Evolutionary conservation across 2,888 invertebrate genomes (phyloP), one percentile per base, ranked within the genome.

Genomic region (Tetheella fluctuosa): DNA sequence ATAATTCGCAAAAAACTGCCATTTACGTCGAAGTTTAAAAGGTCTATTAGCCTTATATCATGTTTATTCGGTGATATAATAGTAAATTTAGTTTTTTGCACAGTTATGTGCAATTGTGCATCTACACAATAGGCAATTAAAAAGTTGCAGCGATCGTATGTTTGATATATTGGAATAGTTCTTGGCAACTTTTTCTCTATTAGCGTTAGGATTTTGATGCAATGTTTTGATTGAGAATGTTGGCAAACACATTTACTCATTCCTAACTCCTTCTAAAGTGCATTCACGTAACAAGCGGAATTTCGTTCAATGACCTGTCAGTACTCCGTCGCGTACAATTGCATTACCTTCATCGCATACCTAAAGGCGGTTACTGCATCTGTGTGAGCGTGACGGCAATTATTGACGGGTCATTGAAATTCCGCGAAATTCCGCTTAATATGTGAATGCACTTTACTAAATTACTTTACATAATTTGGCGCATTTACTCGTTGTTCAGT

Each of bases 1-100:
- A 87, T 91, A 89, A 90, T 90, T 90, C 86, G 86, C 89, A 90
- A 90, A 90, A 90, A 90, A 87, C 80, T 76, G 68, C 67, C 61
- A 68, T 71, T 73, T 74, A 70, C 76, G 69, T 70, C 70, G 67
- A 74, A 77, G 71, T 69, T 69, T 70, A 69, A 62, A 68, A 64
- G 60, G 72, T 76, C 75, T 81, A 77, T 81, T 78, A 80, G 73
- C 67, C 68, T 59, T 68, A 63, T 69, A 70, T 73, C 71, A 74
- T 73, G 69, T 68, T 65, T 64, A 65, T 65, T 59, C 61, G 58
- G 48, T 48, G 20, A 48, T 48, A 7, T 48, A 48, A 48, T 48
- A 20, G 48, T 48, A 48, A 48, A 48, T 48, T 48, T 48, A 20
- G 48, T 20, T 48, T 17, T 48, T 42, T 42, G n/a, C 17, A 10